Evolutionary conservation across 2,113 vertebrate genomes (phyloP), one percentile per base, ranked within the genome.

Genomic region (Bambusicola thoracicus): DNA sequence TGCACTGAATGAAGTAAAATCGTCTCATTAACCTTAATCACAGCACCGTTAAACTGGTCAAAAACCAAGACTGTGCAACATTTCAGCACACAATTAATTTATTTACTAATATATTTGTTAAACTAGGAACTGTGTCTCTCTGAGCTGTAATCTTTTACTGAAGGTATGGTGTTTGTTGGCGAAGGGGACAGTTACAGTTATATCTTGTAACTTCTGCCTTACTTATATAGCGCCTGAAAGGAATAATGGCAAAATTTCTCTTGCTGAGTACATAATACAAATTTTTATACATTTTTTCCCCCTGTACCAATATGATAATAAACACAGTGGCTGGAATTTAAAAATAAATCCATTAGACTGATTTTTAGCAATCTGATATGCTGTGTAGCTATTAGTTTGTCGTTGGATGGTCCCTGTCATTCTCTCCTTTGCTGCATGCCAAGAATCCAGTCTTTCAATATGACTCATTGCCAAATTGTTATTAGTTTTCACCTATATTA

Each of bases 11-110:
- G 13, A 89, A 74, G 20, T 73, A 91, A 82, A 92, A 81, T 80
- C 77, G n/a, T 88, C 40, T 93, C 70, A 68, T 91, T 85, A 95
- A 87, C 44, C 36, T 90, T 87, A 89, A 82, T 55, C 65, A 82
- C 15, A 84, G 56, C 76, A 92, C 25, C 49, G 85, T 91, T 91
- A 87, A 73, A 67, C 38, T 86, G 61, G 61, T 94, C 30, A 89
- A 79, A 87, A 77, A 63, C 10, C n/a, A 78, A 80, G 44, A 67
- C 25, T 48, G 11, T 68, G 40, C 38, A 90, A 41, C 36, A 77
- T 81, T 93, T 94, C 11, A 73, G 18, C 11, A 73, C 30, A 73
- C 5, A 90, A 66, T 82, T 34, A 90, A 66, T 82, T n/a, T 78
- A 55, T 75, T 83, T 81, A 72, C 22, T 41, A 67, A 79, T 75